Conservation (phyloP, 2,797 vertebrate genomes). For the Synanceia verrucosa region DNA sequence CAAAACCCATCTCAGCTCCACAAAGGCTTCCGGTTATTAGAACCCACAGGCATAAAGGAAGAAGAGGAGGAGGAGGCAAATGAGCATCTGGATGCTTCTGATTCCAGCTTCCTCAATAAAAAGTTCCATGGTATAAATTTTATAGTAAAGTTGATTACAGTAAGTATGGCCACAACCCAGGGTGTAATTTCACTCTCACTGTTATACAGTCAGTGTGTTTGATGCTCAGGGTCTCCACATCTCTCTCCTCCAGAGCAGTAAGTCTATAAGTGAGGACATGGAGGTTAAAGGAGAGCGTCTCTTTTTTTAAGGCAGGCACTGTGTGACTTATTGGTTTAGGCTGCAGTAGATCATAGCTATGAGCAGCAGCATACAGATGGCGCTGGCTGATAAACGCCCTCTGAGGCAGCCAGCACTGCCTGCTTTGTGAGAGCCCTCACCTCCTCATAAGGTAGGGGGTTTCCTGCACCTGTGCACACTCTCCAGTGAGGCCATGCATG, state of each 20-base stretch:
- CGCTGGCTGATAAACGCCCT: conserved; percentile 74
- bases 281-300: conserved; percentile 73
- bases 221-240: conserved; percentile 67
- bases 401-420: conserved; percentile 53
- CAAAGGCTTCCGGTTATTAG: conserved; percentile 86
- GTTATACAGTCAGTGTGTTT: conserved; percentile 61
- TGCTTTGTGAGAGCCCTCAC: conserved; percentile 60
- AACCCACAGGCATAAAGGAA: conserved; percentile 76
- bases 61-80: conserved; percentile 74
- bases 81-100: conserved; percentile 79
- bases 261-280: conserved; percentile 69
- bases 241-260: conserved; percentile 59
- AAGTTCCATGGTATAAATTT: conserved; percentile 74
- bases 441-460: conserved; percentile 62
- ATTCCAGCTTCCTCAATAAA: conserved; percentile 73
- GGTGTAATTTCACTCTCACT: conserved; percentile 59
- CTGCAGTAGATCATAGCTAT: conserved; percentile 74
- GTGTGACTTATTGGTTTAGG: conserved; percentile 79
- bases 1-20: conserved; percentile 82
- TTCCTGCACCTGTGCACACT: conserved; percentile 73
- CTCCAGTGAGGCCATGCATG: conserved; percentile 47
- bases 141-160: conserved; percentile 78
- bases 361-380: conserved; percentile 80
- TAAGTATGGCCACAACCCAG: conserved; percentile 64
- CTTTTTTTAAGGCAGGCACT: conserved; percentile 65